phyloP scores from a whole-genome alignment of 2,797 vertebrate genomes.

The Acipenser ruthenus region DNA sequence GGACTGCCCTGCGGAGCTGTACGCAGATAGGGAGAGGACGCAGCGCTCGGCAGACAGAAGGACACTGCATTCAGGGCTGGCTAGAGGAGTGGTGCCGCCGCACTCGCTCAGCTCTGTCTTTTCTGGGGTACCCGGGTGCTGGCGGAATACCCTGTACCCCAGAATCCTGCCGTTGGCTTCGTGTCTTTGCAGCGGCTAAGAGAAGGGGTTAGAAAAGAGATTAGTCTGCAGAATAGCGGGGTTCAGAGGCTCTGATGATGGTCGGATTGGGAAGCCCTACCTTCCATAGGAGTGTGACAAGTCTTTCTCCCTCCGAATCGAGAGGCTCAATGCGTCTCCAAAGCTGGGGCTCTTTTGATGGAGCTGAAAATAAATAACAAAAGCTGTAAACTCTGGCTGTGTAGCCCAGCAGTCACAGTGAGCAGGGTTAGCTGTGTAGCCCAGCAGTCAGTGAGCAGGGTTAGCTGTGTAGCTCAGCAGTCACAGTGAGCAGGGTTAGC shows the following conservation, averaged over 20 bases:
- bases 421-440: background rate
- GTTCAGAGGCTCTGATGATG: background rate
- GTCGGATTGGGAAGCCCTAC: constrained; percentile 25
- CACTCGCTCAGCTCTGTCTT: constrained; percentile 27
- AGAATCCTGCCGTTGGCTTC: constrained; percentile 46
- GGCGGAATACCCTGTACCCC: constrained; percentile 37
- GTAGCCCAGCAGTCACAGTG: background rate
- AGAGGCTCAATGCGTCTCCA: constrained; percentile 42
- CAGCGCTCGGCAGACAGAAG: constrained; percentile 30
- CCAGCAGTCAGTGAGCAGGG: background rate
- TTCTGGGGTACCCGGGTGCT: background rate
- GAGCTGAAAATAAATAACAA: constrained; percentile 35
- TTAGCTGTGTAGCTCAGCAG: background rate
- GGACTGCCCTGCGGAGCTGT: constrained; percentile 47
- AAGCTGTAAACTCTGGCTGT: background rate
- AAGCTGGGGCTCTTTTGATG: constrained; percentile 40
- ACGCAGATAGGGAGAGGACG: constrained; percentile 38
- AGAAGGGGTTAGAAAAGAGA: background rate
- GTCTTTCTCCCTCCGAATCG: constrained; percentile 22
- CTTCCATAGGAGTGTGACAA: constrained; percentile 51
- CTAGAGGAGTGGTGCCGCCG: background rate
- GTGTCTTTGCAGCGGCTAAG: constrained; percentile 41
- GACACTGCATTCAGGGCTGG: constrained; percentile 33
- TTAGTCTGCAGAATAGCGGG: background rate
- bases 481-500: background rate